phyloP scores from a whole-genome alignment of 2,797 vertebrate species.

The Rhadinocentrus ornatus region DNA sequence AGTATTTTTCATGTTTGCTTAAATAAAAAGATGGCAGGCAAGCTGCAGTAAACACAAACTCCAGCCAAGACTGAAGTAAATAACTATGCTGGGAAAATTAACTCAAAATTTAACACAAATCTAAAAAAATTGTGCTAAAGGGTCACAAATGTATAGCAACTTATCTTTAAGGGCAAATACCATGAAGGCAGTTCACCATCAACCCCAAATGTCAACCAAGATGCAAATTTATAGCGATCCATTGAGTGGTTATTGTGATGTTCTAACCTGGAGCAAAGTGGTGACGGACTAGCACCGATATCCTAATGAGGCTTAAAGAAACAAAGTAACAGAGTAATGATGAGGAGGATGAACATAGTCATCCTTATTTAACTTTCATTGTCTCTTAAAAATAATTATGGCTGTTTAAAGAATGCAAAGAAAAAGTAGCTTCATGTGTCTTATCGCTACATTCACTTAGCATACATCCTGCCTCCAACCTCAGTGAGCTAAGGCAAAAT shows the following conservation, averaged over 20 bases:
- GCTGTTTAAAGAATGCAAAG: not conserved
- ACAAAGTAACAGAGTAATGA: not conserved
- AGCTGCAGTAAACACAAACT: not conserved
- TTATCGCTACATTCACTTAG: not conserved
- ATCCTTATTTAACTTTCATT: not conserved
- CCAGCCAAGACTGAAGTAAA: not conserved
- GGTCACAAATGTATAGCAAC: not conserved
- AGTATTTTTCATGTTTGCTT: not conserved
- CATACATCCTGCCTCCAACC: not conserved
- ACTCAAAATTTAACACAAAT: not conserved
- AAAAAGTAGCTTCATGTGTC: not conserved
- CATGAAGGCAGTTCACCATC: not conserved
- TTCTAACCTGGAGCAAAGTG: not conserved
- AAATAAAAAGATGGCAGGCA: not conserved
- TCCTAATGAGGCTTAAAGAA: not conserved
- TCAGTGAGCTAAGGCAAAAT: not conserved
- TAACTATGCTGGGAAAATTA: not conserved
- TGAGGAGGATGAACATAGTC: not conserved
- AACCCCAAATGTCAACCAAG: not conserved
- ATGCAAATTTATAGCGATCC: not conserved
- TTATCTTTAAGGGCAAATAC: not conserved
- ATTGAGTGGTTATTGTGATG: not conserved
- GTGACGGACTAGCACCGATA: not conserved
- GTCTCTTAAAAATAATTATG: not conserved
- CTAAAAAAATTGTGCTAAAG: not conserved